A percentile compares a stretch with the other conserved stretches of the same genome.
Conservation (phyloP, 2,888 invertebrate genomes). For the Argyresthia goedartella region DNA sequence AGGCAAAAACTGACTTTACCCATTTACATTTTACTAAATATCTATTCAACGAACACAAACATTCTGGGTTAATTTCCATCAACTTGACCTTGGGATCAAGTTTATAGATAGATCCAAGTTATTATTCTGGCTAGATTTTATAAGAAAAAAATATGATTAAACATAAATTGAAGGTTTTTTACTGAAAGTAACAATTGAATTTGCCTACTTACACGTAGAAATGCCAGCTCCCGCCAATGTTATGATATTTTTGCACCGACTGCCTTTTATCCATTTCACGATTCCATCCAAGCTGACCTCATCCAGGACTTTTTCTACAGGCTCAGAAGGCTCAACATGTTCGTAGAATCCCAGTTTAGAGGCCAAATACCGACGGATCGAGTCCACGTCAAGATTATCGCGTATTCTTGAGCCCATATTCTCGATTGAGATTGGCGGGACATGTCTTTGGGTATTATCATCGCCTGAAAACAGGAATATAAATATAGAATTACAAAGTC, state of each 20-base stretch:
- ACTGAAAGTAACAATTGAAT: no score
- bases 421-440: conserved; percentile 54
- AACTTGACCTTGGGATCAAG: no score
- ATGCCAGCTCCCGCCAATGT: conserved; percentile 97
- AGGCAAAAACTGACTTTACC: no score
- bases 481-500: not conserved
- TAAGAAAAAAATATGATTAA: no score
- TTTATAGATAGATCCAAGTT: no score
- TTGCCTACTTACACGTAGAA: conserved; percentile 85
- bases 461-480: conserved; percentile 30
- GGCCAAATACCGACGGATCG: conserved; percentile 74
- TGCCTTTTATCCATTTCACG: conserved; percentile 81
- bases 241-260: conserved; percentile 86
- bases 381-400: conserved; percentile 70
- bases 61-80: no score
- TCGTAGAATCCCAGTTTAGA: conserved; percentile 74
- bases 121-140: no score
- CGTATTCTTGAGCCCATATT: conserved; percentile 40
- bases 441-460: conserved; percentile 26
- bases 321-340: conserved; percentile 36
- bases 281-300: conserved; percentile 83
- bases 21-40: no score
- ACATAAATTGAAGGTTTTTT: no score
- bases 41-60: no score
- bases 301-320: conserved; percentile 68